Evolutionary conservation across 1,140 invertebrate species (phyloP).

Genomic region (Aphaenogaster ashmeadi): DNA sequence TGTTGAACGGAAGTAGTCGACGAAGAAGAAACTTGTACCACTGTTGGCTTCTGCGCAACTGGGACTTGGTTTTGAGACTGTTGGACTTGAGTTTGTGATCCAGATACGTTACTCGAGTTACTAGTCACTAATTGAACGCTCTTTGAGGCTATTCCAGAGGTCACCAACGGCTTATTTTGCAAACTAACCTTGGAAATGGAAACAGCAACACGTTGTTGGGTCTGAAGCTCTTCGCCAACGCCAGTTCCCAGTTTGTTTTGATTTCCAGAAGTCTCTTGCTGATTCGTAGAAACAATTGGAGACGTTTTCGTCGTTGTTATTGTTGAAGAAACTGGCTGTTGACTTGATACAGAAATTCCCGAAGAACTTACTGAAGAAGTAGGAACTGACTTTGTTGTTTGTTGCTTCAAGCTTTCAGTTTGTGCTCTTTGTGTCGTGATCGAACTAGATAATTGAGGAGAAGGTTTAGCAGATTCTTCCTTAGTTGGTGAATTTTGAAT

Average conservation of each 20-base stretch:
- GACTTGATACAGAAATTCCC: slow-evolving; percentile 36
- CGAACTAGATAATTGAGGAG: slow-evolving; percentile 83
- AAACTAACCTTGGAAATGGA: slow-evolving; percentile 18
- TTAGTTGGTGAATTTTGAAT: slow-evolving; percentile 84
- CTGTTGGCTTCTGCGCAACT: slow-evolving; percentile 59
- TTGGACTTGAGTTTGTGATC: slow-evolving; percentile 41
- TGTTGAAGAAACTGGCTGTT: slow-evolving; percentile 46
- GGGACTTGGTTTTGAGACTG: slow-evolving; percentile 57
- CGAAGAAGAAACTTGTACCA: slow-evolving; percentile 49
- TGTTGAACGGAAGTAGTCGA: slow-evolving; percentile 56
- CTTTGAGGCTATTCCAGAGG: slow-evolving; percentile 19
- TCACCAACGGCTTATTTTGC: slow-evolving; percentile 10
- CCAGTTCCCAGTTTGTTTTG: not conserved
- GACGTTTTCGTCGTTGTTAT: slow-evolving; percentile 10
- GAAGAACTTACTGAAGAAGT: slow-evolving; percentile 32
- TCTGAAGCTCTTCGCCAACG: not conserved
- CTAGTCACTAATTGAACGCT: not conserved
- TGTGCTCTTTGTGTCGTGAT: slow-evolving; percentile 71
- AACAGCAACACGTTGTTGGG: slow-evolving; percentile 28
- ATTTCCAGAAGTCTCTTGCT: slow-evolving; percentile 30
- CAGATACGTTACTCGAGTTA: slow-evolving; percentile 44
- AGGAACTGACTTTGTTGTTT: slow-evolving; percentile 37
- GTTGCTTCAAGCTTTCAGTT: slow-evolving; percentile 72
- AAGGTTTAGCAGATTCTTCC: slow-evolving; percentile 88
- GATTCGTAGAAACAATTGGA: slow-evolving; percentile 8